Conservation (phyloP, 2,113 vertebrate species). For the Ia io region DNA sequence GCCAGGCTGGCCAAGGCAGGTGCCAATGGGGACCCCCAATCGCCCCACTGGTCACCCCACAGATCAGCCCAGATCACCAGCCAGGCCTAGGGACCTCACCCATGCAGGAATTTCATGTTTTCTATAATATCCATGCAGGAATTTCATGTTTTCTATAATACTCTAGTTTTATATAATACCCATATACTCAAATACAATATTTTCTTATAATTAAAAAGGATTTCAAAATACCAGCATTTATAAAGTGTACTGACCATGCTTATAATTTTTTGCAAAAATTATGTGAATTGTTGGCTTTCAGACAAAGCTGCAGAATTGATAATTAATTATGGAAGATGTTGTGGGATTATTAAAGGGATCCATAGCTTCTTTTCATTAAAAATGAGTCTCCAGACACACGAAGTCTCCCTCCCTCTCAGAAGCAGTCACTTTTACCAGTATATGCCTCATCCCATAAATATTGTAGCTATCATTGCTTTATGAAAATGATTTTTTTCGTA, state of each 20-base stretch:
- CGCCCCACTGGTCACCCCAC: too few relatives aligned
- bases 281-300: background rate
- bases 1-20: too few relatives aligned
- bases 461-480: background rate
- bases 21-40: too few relatives aligned
- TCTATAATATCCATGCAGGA: too few relatives aligned
- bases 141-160: too few relatives aligned
- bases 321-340: slow-evolving; percentile 41
- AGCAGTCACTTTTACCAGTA: background rate
- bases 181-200: background rate
- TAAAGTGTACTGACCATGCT: background rate
- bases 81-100: too few relatives aligned
- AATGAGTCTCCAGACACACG: background rate
- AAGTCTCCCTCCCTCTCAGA: background rate
- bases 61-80: too few relatives aligned
- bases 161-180: background rate
- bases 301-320: background rate
- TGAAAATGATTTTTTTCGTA: background rate
- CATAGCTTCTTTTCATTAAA: slow-evolving; percentile 39
- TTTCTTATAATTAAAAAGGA: background rate
- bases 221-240: background rate
- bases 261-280: background rate
- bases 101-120: too few relatives aligned
- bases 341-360: slow-evolving; percentile 17
- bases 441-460: background rate